A percentile compares a stretch with the other conserved stretches of the same genome.
Conservation (phyloP, 2,797 vertebrate species). For the Esox masquinongy region DNA sequence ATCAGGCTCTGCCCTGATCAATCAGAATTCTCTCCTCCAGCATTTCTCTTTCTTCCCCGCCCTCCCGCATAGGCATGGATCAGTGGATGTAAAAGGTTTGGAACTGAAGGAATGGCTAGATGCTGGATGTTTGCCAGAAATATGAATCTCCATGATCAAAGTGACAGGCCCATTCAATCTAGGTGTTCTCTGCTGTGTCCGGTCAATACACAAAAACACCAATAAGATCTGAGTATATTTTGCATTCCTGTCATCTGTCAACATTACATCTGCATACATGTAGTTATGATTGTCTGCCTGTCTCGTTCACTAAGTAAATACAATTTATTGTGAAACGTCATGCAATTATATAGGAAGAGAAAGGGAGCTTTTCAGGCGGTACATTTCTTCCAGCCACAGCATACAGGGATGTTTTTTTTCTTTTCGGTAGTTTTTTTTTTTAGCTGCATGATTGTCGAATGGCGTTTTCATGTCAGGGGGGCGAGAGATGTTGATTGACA, state of each 20-base stretch:
- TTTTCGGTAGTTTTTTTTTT: constrained; percentile 46
- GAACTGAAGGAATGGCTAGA: constrained; percentile 9
- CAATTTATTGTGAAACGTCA: constrained; percentile 68
- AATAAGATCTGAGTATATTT: not conserved
- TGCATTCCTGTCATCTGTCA: constrained; percentile 33
- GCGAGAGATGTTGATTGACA: constrained; percentile 69
- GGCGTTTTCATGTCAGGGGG: constrained; percentile 66
- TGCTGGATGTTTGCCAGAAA: constrained; percentile 28
- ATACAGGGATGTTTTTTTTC: constrained; percentile 25
- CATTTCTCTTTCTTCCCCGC: constrained; percentile 24
- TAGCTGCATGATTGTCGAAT: constrained; percentile 62
- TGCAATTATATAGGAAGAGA: constrained; percentile 60
- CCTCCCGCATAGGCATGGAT: not conserved
- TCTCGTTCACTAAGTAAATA: constrained; percentile 37
- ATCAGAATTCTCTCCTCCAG: constrained; percentile 29
- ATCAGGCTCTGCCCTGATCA: constrained; percentile 34
- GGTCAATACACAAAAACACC: constrained; percentile 30
- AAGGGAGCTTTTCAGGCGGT: constrained; percentile 50
- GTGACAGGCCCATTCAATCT: constrained; percentile 34
- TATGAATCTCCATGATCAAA: constrained; percentile 38
- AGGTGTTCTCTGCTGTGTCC: constrained; percentile 5
- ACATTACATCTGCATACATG: constrained; percentile 29
- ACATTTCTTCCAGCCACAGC: constrained; percentile 51
- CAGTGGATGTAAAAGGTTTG: not conserved
- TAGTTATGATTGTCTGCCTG: constrained; percentile 32